Base-by-base conservation (phyloP, 2,888 invertebrate genomes). In the Callinectes sapidus region DNA sequence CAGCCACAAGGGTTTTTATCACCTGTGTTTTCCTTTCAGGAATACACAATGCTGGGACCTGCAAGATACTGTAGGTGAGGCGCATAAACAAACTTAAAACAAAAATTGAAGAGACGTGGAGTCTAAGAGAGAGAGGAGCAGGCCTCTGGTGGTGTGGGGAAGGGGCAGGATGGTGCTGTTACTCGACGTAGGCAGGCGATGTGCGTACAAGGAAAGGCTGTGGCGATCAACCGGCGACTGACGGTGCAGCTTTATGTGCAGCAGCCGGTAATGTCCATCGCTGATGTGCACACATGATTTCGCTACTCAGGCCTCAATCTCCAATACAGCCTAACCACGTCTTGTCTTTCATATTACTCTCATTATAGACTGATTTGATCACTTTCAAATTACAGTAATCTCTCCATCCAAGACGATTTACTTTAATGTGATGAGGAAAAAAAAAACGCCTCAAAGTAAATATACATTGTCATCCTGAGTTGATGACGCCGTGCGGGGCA, bases 231-330 rank as follows among this genome's bases (percentile, higher is more conserved):
- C 23, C 8, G 71, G 71, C 71, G 71, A 71, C 71, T 2, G 71
- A 13, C 23, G 71, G 71, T 71, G 71, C 71, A 71, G 71, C 71
- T 71, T 71, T 71, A 71, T 71, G 71, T 28, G n/a, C 71, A 71
- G 71, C 71, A 71, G 28, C 71, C 23, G 8, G 10, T 18, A 28
- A 28, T 71, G 71, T 71, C 10, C 71, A 23, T 28, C 10, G 71
- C n/a, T 28, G 71, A 1, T 71, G 71, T 71, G 28, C 10, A 23
- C 28, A 28, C 71, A 10, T 10, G 71, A 28, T 71, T 23, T 28
- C 6, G 10, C 23, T 18, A 61, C 61, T 61, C 61, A 16, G 18
- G 18, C 61, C 61, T 23, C 18, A 18, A 16, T 18, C 61, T 18
- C 28, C 71, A 28, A 71, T 71, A 71, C 71, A 71, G n/a, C 23